Conservation (phyloP, 2,888 invertebrate species). For the Dendrolimus pini region DNA sequence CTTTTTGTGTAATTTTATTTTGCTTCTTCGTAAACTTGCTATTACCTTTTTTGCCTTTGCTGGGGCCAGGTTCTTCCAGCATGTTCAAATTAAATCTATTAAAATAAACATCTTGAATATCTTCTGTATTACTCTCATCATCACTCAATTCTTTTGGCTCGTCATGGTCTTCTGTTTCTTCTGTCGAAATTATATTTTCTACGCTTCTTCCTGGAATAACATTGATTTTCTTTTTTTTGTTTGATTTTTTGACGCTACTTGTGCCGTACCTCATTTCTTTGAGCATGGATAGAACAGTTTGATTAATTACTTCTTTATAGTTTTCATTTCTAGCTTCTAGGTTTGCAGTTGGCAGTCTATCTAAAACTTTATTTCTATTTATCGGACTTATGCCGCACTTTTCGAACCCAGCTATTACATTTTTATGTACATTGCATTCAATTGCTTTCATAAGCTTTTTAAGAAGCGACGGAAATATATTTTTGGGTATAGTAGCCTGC, state of each 20-base stretch:
- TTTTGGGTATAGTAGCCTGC: neutral
- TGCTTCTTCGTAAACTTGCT: neutral
- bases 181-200: conserved; percentile 4
- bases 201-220: conserved; percentile 7
- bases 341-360: conserved; percentile 1
- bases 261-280: conserved; percentile 7
- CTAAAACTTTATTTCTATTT: conserved; percentile 3
- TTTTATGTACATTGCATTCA: conserved; percentile 3
- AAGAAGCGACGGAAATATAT: no score
- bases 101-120: neutral
- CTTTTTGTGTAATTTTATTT: no score
- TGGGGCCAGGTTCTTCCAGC: neutral
- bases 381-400: conserved; percentile 1
- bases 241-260: neutral
- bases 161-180: neutral
- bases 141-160: neutral
- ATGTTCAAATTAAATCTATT: neutral
- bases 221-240: conserved; percentile 9
- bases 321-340: conserved; percentile 1
- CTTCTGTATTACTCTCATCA: neutral
- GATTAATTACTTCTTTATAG: conserved; percentile 4
- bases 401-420: conserved; percentile 3
- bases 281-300: conserved; percentile 5
- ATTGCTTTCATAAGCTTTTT: neutral
- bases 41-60: neutral